These are phyloP conservation scores for Anadara kagoshimensis DNA, from an alignment of 1,140 invertebrate genomes.

Conservation along the genomic window DNA sequence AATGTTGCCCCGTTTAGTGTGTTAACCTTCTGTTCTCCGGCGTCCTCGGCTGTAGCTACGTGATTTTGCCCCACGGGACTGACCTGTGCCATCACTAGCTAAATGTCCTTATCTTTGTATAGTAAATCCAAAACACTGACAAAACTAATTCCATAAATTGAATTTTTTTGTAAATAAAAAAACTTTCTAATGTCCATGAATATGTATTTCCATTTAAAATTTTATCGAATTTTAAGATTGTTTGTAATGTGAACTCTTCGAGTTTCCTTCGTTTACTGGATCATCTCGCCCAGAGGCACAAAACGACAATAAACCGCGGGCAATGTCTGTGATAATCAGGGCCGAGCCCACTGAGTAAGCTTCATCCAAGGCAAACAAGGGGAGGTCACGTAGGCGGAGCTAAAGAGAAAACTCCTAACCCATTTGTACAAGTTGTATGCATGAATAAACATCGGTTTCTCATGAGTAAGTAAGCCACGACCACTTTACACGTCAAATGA, in stretches of 20 bases:
- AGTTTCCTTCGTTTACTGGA: slow-evolving; percentile 14
- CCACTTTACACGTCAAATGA: too few relatives aligned
- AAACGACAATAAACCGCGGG: slow-evolving; percentile 44
- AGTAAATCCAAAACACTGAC: background rate
- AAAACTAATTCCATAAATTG: slow-evolving; percentile 7
- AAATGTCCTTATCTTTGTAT: background rate
- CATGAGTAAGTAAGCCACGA: too few relatives aligned
- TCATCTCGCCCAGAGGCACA: slow-evolving; percentile 45
- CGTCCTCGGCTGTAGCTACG: slow-evolving; percentile 42
- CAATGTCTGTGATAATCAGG: slow-evolving; percentile 5
- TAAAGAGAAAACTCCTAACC: too few relatives aligned
- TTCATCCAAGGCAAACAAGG: too few relatives aligned
- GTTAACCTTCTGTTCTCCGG: slow-evolving; percentile 33
- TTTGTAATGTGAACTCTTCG: slow-evolving; percentile 9
- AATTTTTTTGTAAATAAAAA: background rate
- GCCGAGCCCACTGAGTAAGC: too few relatives aligned
- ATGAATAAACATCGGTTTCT: too few relatives aligned
- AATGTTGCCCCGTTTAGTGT: slow-evolving; percentile 13
- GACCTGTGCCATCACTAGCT: slow-evolving; percentile 42
- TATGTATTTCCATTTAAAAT: background rate
- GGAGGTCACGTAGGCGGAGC: too few relatives aligned
- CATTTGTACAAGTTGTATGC: too few relatives aligned
- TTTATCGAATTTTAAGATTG: background rate
- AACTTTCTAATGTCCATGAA: background rate
- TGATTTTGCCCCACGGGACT: slow-evolving; percentile 43